A percentile compares a stretch with the other conserved stretches of the same genome.
Evolutionary conservation across 2,888 invertebrate genomes (phyloP).

Genomic region (Elegia similella): DNA sequence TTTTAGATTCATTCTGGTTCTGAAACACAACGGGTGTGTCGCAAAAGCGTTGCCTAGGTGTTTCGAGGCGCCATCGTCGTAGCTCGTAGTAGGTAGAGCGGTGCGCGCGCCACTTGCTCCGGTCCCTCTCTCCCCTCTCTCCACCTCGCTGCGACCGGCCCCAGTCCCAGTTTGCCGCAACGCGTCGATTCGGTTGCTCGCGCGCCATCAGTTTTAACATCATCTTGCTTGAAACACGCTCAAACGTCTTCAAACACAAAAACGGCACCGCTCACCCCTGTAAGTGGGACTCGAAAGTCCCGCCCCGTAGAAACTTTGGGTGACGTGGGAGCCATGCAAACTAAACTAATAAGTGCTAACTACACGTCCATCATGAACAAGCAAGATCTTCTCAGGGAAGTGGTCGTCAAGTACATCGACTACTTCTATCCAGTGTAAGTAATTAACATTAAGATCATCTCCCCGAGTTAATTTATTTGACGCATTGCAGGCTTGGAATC

Average conservation of each 20-base stretch:
- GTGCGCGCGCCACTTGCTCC: slow-evolving; percentile 76
- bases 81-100: slow-evolving; percentile 71
- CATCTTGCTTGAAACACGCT: slow-evolving; percentile 57
- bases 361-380: slow-evolving; percentile 84
- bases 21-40: slow-evolving; percentile 70
- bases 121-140: slow-evolving; percentile 54
- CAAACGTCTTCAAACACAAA: slow-evolving; percentile 51
- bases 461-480: slow-evolving; percentile 36
- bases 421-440: slow-evolving; percentile 88
- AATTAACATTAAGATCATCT: slow-evolving; percentile 40
- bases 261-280: slow-evolving; percentile 61
- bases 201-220: slow-evolving; percentile 49
- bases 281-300: slow-evolving; percentile 60
- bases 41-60: slow-evolving; percentile 75
- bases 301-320: slow-evolving; percentile 48
- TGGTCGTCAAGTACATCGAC: slow-evolving; percentile 87
- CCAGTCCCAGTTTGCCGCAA: slow-evolving; percentile 77
- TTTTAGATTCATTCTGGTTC: slow-evolving; percentile 58
- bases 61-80: slow-evolving; percentile 74
- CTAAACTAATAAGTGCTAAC: slow-evolving; percentile 82
- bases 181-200: slow-evolving; percentile 76
- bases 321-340: slow-evolving; percentile 76
- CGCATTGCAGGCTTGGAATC: slow-evolving; percentile 57
- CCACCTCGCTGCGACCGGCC: slow-evolving; percentile 60
- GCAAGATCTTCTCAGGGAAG: slow-evolving; percentile 85